Evolutionary conservation across 2,113 vertebrate species (phyloP).

Genomic region (Suricata suricatta): DNA sequence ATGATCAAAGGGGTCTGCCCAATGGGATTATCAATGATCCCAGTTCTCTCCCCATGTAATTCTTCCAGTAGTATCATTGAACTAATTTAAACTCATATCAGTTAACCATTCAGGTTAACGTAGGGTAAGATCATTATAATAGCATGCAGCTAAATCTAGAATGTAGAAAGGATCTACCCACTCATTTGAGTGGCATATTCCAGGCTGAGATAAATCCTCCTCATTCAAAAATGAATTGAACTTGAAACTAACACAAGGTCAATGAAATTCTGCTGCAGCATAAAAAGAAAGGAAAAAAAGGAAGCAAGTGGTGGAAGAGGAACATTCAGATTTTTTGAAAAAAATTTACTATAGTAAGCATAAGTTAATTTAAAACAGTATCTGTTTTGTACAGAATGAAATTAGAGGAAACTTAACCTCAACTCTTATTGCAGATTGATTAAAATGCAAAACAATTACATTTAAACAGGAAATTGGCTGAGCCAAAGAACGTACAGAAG

Average conservation of each 20-base stretch:
- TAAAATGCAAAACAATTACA: conserved; percentile 10
- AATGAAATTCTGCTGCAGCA: conserved; percentile 2
- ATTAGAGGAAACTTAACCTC: conserved; percentile 15
- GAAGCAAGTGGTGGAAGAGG: background rate
- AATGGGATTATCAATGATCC: background rate
- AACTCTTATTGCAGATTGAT: background rate
- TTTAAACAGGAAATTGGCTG: conserved; percentile 5
- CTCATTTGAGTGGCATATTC: background rate
- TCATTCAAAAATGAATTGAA: conserved; percentile 29
- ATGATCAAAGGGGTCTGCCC: background rate
- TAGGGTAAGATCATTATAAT: background rate
- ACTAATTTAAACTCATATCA: background rate
- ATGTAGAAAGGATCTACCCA: background rate
- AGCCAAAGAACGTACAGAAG: background rate
- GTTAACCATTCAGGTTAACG: background rate
- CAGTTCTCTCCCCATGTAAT: background rate
- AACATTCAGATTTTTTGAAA: conserved; percentile 6
- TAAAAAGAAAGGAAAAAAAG: background rate
- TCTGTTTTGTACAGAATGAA: background rate
- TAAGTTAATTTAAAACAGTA: conserved; percentile 53
- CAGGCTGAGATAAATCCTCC: background rate
- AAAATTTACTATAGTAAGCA: conserved; percentile 43
- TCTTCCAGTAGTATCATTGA: background rate
- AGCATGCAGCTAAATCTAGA: background rate
- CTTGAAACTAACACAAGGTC: background rate